Base-by-base conservation (phyloP, 2,888 invertebrate genomes). In the Nomada ferruginata region DNA sequence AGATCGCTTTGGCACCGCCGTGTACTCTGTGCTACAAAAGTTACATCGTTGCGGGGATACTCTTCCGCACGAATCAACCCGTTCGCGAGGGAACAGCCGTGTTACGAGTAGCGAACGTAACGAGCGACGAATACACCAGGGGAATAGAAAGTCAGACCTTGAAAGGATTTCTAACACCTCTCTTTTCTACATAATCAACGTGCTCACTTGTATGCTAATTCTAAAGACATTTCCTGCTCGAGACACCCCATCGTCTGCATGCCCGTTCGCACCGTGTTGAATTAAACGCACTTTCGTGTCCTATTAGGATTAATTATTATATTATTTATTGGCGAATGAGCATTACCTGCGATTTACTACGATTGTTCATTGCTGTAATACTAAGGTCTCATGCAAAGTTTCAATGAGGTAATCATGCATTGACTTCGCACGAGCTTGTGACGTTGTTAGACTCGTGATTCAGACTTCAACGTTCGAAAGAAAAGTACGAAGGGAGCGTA, bases 81-180 rank as follows among this genome's bases (percentile, higher is more conserved):
- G 36, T 42, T 79, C 18, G 15, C 55, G 59, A 52, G 15, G 26
- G 44, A 76, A 69, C 71, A 64, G 50, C 55, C 47, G 53, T 52
- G 60, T 69, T 66, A 26, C 74, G 42, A 61, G 18, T 23, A 61
- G 57, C 60, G 57, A 73, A 64, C 63, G 70, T 66, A 77, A 76
- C 65, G 79, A 50, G 79, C 81, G 77, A 81, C 72, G 82, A 88
- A 87, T 87, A 80, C 55, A 76, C 63, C 57, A 47, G 63, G 55
- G 64, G 74, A 77, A 71, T 89, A 85, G 87, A 89, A 89, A 90
- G 89, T 82, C 73, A 47, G 61, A 83, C 66, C 73, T 71, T 65
- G 81, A 71, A 76, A 73, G 50, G 68, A 84, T 85, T 85, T 85
- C 80, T 82, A 85, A 29, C 76, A 64, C 57, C 69, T 69, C 69